phyloP scores from a whole-genome alignment of 2,888 invertebrate species.

The Philonicus albiceps region DNA sequence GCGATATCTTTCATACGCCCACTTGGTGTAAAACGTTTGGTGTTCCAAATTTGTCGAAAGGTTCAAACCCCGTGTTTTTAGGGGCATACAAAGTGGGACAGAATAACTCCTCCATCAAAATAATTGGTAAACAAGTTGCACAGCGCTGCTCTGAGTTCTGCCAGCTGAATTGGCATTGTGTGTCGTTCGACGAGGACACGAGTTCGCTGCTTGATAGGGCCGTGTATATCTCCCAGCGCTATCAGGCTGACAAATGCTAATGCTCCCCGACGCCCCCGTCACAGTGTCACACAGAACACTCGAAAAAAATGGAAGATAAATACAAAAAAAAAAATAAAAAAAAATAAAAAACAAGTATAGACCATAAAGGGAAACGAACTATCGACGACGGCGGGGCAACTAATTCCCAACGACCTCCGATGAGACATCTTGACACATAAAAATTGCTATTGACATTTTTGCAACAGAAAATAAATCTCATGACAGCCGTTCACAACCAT shows the following conservation, averaged over 20 bases:
- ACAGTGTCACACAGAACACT: not conserved
- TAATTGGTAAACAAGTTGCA: not conserved
- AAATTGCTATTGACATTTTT: conserved; percentile 48
- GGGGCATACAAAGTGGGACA: not conserved
- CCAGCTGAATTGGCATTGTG: not conserved
- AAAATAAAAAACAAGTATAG: not conserved
- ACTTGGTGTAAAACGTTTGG: not conserved
- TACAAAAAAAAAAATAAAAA: not conserved
- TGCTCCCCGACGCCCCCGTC: not conserved
- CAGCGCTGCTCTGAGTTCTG: not conserved
- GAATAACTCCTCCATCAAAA: not conserved
- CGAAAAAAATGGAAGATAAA: not conserved
- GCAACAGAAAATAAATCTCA: conserved; percentile 44
- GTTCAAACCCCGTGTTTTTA: not conserved
- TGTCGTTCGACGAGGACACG: not conserved
- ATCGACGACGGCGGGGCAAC: not conserved
- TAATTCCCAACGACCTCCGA: conserved; percentile 35
- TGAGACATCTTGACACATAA: conserved; percentile 45
- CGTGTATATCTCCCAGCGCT: not conserved
- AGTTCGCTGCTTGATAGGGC: not conserved
- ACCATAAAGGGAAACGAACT: not conserved
- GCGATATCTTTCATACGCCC: not conserved
- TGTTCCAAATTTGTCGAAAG: not conserved
- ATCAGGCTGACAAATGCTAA: not conserved
- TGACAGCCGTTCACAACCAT: conserved; percentile 25